Conservation (phyloP, 2,888 invertebrate species). For the Spilosoma lubricipeda region DNA sequence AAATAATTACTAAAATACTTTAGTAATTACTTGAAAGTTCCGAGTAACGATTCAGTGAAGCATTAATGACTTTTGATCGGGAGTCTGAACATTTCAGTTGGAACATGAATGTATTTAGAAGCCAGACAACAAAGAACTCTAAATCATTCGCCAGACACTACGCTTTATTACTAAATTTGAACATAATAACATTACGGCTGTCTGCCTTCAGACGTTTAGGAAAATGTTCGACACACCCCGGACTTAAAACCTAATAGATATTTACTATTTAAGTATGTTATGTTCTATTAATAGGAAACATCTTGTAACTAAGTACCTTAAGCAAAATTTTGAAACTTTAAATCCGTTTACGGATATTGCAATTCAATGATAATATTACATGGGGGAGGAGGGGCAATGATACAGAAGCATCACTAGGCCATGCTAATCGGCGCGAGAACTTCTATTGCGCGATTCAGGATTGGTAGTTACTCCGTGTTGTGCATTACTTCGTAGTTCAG, state of each 20-base stretch:
- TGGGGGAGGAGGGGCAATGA: too few relatives aligned
- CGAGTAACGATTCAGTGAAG: not conserved
- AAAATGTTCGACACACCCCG: not conserved
- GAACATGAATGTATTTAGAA: slow-evolving; percentile 23
- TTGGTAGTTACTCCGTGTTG: too few relatives aligned
- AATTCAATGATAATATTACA: too few relatives aligned
- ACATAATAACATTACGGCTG: not conserved
- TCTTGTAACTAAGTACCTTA: not conserved
- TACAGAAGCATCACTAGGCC: too few relatives aligned
- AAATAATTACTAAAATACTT: too few relatives aligned
- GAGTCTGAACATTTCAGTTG: slow-evolving; percentile 37
- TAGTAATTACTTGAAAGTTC: not conserved
- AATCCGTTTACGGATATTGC: too few relatives aligned
- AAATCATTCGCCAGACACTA: slow-evolving; percentile 55
- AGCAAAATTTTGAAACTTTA: not conserved
- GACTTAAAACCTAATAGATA: not conserved
- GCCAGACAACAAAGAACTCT: slow-evolving; percentile 60
- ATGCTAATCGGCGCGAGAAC: too few relatives aligned
- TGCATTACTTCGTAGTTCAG: too few relatives aligned
- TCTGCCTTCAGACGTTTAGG: not conserved
- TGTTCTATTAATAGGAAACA: not conserved
- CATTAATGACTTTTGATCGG: slow-evolving; percentile 21
- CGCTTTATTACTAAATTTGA: slow-evolving; percentile 39
- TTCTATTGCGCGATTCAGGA: too few relatives aligned
- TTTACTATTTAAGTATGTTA: not conserved